Conservation (phyloP, 2,113 vertebrate genomes). For the Calypte anna region DNA sequence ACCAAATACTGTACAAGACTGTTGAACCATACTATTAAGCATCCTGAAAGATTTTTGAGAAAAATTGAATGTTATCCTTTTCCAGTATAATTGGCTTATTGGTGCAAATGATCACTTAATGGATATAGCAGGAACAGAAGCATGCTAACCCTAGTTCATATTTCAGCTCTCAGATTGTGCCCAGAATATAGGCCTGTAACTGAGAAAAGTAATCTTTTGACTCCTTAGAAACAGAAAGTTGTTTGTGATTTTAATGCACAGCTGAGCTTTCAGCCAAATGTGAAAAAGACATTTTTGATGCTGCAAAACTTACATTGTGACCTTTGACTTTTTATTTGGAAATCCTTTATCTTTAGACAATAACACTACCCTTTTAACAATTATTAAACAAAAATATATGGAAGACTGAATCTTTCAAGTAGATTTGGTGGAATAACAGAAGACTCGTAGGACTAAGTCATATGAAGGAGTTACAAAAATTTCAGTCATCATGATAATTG, state of each 20-base stretch:
- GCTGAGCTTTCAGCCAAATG: neutral
- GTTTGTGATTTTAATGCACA: neutral
- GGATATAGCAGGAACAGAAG: conserved; percentile 22
- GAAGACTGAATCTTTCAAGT: neutral
- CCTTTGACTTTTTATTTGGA: neutral
- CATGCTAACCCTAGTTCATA: neutral
- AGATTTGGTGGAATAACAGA: neutral
- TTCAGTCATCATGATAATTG: neutral
- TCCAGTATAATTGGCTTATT: neutral
- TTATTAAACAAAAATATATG: neutral
- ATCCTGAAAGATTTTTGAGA: neutral
- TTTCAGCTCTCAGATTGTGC: neutral
- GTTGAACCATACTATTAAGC: neutral
- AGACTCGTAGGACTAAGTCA: neutral
- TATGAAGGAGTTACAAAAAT: neutral
- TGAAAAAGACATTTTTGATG: neutral
- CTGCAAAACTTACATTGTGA: neutral
- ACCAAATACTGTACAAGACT: neutral
- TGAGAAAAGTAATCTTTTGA: conserved; percentile 2
- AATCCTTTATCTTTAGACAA: neutral
- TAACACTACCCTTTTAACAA: neutral
- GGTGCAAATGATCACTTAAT: conserved; percentile 36
- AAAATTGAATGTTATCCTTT: neutral
- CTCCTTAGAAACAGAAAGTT: neutral
- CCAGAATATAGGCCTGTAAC: neutral